Conservation (phyloP, 2,113 vertebrate species). For the Chaenocephalus aceratus region DNA sequence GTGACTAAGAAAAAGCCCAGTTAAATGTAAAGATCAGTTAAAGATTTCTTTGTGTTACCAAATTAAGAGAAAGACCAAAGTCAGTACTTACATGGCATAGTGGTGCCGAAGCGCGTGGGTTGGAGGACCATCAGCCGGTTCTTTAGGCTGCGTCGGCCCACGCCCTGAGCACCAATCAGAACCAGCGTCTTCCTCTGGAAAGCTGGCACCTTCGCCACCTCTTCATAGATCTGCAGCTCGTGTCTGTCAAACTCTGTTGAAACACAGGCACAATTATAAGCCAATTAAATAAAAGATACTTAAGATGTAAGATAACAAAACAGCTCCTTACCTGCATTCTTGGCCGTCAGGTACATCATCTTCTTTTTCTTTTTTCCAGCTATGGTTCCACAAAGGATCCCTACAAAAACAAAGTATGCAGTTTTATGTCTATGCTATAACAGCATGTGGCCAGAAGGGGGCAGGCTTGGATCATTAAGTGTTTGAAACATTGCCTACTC, state of each 20-base stretch:
- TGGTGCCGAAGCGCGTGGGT: conserved; percentile 93
- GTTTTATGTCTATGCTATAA: conserved; percentile 4
- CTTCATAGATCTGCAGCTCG: conserved; percentile 98
- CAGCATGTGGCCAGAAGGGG: conserved; percentile 53
- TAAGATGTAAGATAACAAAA: not conserved
- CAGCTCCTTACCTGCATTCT: conserved; percentile 92
- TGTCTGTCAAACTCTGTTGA: conserved; percentile 95
- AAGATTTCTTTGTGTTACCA: not conserved
- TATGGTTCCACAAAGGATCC: conserved; percentile 95
- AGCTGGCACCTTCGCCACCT: conserved; percentile 96
- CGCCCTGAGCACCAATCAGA: conserved; percentile 97
- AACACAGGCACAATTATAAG: conserved; percentile 9
- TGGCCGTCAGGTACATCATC: conserved; percentile 99
- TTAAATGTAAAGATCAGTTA: not conserved
- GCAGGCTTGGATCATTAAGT: conserved; percentile 23
- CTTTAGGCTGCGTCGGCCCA: conserved; percentile 96
- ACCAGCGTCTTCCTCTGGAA: conserved; percentile 98
- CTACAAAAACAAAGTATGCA: conserved; percentile 72
- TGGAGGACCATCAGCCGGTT: conserved; percentile 95
- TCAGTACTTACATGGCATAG: conserved; percentile 89
- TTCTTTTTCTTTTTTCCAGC: conserved; percentile 98
- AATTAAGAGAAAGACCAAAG: no score
- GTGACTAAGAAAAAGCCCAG: conserved; percentile 84
- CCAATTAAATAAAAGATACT: not conserved
- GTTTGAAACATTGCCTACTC: not conserved